phyloP scores from a whole-genome alignment of 2,113 vertebrate genomes.

The Xyliphius kryptos region DNA sequence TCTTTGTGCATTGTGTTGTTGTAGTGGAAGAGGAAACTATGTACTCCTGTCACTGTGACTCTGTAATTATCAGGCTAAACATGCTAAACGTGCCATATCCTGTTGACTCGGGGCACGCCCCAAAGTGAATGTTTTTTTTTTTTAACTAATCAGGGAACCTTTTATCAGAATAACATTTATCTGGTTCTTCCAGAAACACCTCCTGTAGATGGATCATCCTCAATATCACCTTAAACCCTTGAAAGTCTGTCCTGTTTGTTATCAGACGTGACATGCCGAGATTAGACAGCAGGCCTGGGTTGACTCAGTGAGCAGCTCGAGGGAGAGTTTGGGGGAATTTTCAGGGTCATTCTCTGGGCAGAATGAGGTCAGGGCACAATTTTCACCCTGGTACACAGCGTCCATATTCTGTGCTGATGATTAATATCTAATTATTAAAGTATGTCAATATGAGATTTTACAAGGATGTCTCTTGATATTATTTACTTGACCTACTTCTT shows the following conservation, averaged over 20 bases:
- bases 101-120: not conserved
- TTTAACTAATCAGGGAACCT: slow-evolving; percentile 7
- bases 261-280: slow-evolving; percentile 48
- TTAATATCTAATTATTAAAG: too few species aligned
- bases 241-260: slow-evolving; percentile 46
- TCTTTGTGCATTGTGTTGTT: too few species aligned
- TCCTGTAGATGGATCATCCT: too few species aligned
- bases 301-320: slow-evolving; percentile 29
- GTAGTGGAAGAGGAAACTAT: too few species aligned
- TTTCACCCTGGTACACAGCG: slow-evolving; percentile 2
- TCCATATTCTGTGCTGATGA: too few species aligned
- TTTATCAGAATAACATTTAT: slow-evolving; percentile 24
- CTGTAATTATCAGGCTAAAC: slow-evolving; percentile 25
- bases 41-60: too few species aligned
- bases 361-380: slow-evolving; percentile 22
- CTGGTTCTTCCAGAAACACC: slow-evolving; percentile 19
- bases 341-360: slow-evolving; percentile 10
- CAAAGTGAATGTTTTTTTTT: not conserved
- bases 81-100: slow-evolving; percentile 7
- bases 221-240: slow-evolving; percentile 46
- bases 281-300: slow-evolving; percentile 47
- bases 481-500: too few species aligned
- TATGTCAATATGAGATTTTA: too few species aligned
- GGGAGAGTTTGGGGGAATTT: slow-evolving; percentile 13
- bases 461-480: too few species aligned